Base-by-base conservation (phyloP, 2,113 vertebrate species). In the Pterocles gutturalis region DNA sequence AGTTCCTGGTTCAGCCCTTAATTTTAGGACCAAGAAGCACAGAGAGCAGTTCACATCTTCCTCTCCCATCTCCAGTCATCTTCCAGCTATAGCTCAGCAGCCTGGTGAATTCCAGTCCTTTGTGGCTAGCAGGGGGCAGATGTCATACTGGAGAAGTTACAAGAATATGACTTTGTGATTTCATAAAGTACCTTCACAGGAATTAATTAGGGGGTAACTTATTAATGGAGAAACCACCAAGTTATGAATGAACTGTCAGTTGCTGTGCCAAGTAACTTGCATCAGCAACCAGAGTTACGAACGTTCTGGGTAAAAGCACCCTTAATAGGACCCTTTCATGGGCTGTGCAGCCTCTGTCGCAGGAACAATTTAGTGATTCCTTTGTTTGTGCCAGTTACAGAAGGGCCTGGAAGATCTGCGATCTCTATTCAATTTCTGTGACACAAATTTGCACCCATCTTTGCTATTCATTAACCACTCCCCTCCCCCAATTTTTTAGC, bases 121-220 rank as follows among this genome's bases (percentile, higher is more conserved):
- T 77, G 55, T 64, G 64, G 91, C 46, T 41, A 86, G 78, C 57
- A 24, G 4, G 28, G 83, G 84, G 55, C 62, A 94, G 69, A 91
- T 89, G 71, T 75, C 81, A 78, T 10, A 26, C 70, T 48, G 71
- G 46, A 91, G 84, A 79, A 92, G 66, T 66, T 66, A 62, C 58
- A 92, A 65, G 73, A 94, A 43, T n/a, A 93, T 60, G 67, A 92
- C 79, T 85, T 92, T 33, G 41, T 79, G 76, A 84, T 87, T 95
- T 85, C 86, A 79, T 58, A 17, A 85, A 91, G 78, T 70, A 92
- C 82, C 83, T 97, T 95, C 92, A 85, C 71, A 92, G 95, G 90
- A 94, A 93, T 73, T 88, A 91, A 93, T 85, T 91, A 93, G 66
- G 69, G 67, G 70, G 33, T 76, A 89, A 86, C 70, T 89, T 95